Conservation (phyloP, 2,888 invertebrate species). For the Drosophila cracens region DNA sequence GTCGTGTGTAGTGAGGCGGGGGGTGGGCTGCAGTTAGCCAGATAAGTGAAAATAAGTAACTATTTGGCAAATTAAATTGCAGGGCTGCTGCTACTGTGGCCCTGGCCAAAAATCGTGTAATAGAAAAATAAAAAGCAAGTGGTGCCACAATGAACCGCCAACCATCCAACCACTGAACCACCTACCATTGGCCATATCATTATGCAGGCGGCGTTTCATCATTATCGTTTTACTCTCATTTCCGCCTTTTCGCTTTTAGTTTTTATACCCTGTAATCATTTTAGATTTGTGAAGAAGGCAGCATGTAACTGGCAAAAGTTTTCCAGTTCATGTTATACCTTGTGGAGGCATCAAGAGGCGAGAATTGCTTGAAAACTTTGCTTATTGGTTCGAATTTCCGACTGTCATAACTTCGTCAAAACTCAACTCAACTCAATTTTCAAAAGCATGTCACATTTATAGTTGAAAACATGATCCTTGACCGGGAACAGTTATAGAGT, state of each 20-base stretch:
- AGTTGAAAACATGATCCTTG: background rate
- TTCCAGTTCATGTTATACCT: background rate
- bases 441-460: background rate
- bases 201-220: constrained; percentile 68
- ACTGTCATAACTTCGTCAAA: background rate
- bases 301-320: background rate
- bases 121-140: constrained; percentile 56
- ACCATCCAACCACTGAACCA: background rate
- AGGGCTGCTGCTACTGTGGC: constrained; percentile 16
- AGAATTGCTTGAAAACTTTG: background rate
- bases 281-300: background rate
- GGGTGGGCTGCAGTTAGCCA: background rate
- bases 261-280: constrained; percentile 1
- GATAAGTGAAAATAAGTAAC: constrained; percentile 33
- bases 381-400: background rate
- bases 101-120: constrained; percentile 36
- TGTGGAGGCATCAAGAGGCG: background rate
- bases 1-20: background rate
- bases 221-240: constrained; percentile 72
- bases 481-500: background rate
- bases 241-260: constrained; percentile 55
- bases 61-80: constrained; percentile 61
- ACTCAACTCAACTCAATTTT: background rate
- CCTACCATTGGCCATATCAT: constrained; percentile 50
- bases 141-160: constrained; percentile 14